Percentiles rank a stretch among this genome's conserved stretches.
Evolutionary conservation across 2,888 invertebrate genomes (phyloP).

Genomic region (Punctoribates punctum): DNA sequence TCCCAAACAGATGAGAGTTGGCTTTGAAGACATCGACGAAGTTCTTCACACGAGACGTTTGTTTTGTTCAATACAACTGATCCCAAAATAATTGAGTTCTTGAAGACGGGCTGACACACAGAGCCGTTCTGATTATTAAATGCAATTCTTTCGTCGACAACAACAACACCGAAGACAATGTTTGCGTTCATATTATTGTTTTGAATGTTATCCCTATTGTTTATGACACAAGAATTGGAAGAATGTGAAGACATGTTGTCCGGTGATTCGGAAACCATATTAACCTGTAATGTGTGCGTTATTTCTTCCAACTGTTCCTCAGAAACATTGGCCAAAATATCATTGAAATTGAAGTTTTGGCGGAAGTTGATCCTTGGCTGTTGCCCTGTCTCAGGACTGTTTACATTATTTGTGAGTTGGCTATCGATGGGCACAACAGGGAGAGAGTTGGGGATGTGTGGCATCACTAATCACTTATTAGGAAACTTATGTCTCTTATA

Average conservation of each 20-base stretch:
- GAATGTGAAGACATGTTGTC: slow-evolving; percentile 15
- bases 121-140: background rate
- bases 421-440: background rate
- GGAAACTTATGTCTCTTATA: slow-evolving; percentile 9
- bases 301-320: slow-evolving; percentile 21
- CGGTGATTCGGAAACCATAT: background rate
- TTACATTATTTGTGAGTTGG: background rate
- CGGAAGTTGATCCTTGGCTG: background rate
- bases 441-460: background rate
- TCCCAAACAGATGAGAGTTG: slow-evolving; percentile 9
- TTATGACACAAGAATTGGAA: background rate
- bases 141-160: background rate
- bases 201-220: background rate
- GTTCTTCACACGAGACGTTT: background rate
- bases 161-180: slow-evolving; percentile 9
- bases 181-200: background rate
- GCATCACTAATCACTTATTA: background rate
- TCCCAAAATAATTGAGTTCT: slow-evolving; percentile 10
- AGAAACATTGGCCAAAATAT: slow-evolving; percentile 8
- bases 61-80: slow-evolving; percentile 9
- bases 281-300: slow-evolving; percentile 16
- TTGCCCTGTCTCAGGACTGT: background rate
- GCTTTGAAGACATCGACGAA: background rate
- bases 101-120: background rate
- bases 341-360: background rate